Evolutionary conservation across 2,113 vertebrate species (phyloP).

Genomic region (Ictalurus furcatus): DNA sequence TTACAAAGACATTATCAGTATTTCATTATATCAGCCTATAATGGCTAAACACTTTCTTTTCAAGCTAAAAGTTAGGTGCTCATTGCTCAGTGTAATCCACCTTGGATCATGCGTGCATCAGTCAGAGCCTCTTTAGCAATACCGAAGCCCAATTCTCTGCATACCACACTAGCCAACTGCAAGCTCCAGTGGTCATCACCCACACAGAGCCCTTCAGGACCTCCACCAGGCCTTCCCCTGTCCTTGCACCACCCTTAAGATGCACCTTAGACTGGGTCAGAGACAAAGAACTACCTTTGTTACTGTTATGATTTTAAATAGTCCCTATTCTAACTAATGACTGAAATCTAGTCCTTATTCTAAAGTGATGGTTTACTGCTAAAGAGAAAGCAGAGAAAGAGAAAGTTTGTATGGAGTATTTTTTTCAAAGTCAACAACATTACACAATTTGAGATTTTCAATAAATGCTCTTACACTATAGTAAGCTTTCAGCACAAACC

Average conservation of each 20-base stretch:
- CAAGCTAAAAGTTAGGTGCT: not conserved
- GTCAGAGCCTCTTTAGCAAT: constrained; percentile 90
- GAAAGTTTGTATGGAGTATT: not conserved
- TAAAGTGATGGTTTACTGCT: not conserved
- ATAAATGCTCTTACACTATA: not conserved
- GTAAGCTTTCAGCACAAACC: not conserved
- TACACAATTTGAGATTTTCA: not conserved
- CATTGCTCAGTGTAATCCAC: constrained; percentile 61
- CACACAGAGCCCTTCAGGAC: constrained; percentile 84
- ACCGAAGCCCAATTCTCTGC: constrained; percentile 94
- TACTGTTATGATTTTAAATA: not conserved
- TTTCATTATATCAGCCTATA: not conserved
- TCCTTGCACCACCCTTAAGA: constrained; percentile 84
- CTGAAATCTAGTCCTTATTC: too few relatives aligned
- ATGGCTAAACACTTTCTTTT: not conserved
- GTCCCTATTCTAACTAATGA: not conserved
- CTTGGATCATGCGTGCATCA: constrained; percentile 91
- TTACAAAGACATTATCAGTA: not conserved
- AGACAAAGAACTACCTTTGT: not conserved
- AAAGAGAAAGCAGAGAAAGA: not conserved
- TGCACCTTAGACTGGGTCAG: constrained; percentile 73
- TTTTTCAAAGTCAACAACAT: not conserved
- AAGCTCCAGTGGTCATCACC: constrained; percentile 93
- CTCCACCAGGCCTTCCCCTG: constrained; percentile 90
- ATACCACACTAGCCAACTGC: constrained; percentile 88